phyloP scores from a whole-genome alignment of 1,140 invertebrate species.

The Neotoxoptera formosana region DNA sequence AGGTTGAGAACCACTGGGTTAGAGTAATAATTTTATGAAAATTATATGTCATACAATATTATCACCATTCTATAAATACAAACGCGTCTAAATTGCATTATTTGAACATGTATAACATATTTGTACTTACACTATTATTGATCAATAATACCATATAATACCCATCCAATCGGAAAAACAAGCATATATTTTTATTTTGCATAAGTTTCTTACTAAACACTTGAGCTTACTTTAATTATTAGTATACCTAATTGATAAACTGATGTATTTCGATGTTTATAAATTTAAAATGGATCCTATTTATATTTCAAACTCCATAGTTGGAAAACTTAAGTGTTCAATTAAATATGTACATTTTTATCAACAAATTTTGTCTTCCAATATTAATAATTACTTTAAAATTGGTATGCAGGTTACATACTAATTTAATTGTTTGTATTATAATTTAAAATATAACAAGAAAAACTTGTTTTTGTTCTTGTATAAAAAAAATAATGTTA shows the following conservation, averaged over 20 bases:
- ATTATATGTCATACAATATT: neutral
- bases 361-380: neutral
- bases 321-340: conserved; percentile 5
- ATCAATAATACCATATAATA: neutral
- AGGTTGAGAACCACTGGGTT: neutral
- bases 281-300: neutral
- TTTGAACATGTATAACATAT: neutral
- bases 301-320: neutral
- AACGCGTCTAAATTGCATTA: neutral
- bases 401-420: neutral
- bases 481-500: neutral
- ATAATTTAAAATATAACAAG: neutral
- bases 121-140: neutral
- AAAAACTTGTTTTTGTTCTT: neutral
- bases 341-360: neutral
- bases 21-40: neutral
- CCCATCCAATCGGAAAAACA: neutral
- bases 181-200: neutral
- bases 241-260: conserved; percentile 23
- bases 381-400: neutral
- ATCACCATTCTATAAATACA: neutral
- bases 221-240: neutral
- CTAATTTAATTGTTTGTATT: neutral
- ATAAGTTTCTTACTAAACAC: neutral
- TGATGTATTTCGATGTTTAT: conserved; percentile 55